phyloP scores from a whole-genome alignment of 1,140 invertebrate genomes.

The Parapsyche elsis region DNA sequence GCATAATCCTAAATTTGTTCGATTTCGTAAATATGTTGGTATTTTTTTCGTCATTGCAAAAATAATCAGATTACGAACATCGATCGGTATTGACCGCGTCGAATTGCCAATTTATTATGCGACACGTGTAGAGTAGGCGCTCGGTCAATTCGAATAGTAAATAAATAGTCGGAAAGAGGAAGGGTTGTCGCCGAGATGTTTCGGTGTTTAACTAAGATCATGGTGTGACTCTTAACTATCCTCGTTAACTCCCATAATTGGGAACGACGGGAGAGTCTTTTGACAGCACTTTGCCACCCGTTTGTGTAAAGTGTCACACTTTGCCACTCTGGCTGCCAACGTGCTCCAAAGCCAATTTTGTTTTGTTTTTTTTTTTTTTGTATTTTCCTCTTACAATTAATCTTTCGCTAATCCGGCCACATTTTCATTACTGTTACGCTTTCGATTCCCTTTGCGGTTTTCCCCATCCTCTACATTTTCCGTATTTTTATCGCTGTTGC shows the following conservation, averaged over 20 bases:
- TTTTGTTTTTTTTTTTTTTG: not conserved
- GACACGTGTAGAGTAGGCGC: not conserved
- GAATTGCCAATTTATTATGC: not conserved
- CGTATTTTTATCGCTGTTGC: not conserved
- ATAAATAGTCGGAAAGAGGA: not conserved
- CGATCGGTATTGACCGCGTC: not conserved
- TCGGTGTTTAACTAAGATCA: slow-evolving; percentile 35
- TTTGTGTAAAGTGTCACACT: slow-evolving; percentile 12
- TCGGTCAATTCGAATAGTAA: not conserved
- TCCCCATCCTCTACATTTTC: not conserved
- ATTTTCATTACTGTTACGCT: not conserved
- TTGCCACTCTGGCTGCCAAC: not conserved
- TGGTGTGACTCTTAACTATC: slow-evolving; percentile 44
- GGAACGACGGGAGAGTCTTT: slow-evolving; percentile 21
- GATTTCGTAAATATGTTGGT: too few species aligned
- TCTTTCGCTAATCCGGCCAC: not conserved
- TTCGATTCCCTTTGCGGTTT: not conserved
- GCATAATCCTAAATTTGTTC: too few species aligned
- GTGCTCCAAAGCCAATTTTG: not conserved
- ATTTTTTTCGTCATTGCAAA: not conserved
- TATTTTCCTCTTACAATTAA: not conserved
- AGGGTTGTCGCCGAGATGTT: not conserved
- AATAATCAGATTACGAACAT: not conserved
- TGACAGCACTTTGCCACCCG: slow-evolving; percentile 6
- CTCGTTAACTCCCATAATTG: slow-evolving; percentile 48